Base-by-base conservation (phyloP, 2,888 invertebrate species). In the Chorisops tibialis region DNA sequence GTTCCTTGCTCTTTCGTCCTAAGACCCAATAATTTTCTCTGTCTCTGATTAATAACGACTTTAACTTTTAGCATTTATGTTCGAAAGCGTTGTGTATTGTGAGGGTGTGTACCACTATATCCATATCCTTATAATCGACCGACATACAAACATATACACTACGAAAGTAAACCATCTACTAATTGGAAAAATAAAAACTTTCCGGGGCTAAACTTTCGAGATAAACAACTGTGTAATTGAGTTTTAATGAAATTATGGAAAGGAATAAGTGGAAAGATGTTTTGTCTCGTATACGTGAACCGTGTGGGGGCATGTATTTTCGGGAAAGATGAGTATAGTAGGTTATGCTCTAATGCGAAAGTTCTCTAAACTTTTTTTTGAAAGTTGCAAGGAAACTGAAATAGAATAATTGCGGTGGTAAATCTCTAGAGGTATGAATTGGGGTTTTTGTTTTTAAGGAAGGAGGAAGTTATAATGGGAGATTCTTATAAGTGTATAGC, bases 141-240 rank as follows among this genome's bases (percentile, higher is more conserved):
- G 5, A 18, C 43, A 43, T 43, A 2, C 43, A 12, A 7, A 41
- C 41, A 41, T 6, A 16, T 14, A 41, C 41, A 39, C 39, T 12
- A 39, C 43, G 19, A 39, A 30, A 30, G 30, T 30, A 39, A 54
- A 41, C 12, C 56, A 56, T 56, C 56, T 16, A 45, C 56, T 56
- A 56, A 56, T 56, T 56, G 56, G 56, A 56, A 43, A 56, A 56
- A 56, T 56, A 45, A 56, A 56, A 56, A 56, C 56, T 56, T 56
- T 56, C 43, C 19, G 43, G 16, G 22, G 35, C 14, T 43, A 56
- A 56, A 43, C 30, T 56, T 24, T 43, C 43, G 9, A 56, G 56
- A 43, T 56, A 56, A 56, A 56, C 56, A 56, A 56, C 56, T 43
- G 45, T 56, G 56, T 56, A 56, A 56, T 56, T 56, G 56, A 56